Conservation (phyloP, 2,113 vertebrate species). For the Misgurnus mizolepis region DNA sequence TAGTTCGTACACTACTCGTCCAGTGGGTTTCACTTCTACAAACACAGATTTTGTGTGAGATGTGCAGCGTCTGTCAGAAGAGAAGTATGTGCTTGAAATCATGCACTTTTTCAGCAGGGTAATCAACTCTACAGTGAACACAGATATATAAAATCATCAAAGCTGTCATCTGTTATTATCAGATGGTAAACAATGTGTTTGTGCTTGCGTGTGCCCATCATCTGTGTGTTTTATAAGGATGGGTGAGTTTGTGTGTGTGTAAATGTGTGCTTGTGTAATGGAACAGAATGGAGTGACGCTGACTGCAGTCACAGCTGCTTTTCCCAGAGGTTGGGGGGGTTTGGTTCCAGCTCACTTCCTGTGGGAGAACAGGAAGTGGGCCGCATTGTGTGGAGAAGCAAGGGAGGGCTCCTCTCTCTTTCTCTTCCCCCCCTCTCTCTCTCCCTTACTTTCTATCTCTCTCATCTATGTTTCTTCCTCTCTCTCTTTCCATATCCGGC, state of each 20-base stretch:
- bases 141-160: conserved; percentile 29
- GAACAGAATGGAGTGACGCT: conserved; percentile 41
- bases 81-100: not conserved
- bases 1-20: conserved; percentile 4
- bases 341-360: conserved; percentile 44
- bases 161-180: conserved; percentile 27
- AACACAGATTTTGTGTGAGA: not conserved
- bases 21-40: not conserved
- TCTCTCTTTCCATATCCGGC: not conserved
- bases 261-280: conserved; percentile 26
- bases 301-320: conserved; percentile 47
- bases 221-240: conserved; percentile 25
- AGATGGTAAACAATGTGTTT: not conserved
- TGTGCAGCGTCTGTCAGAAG: not conserved
- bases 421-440: not conserved
- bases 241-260: not conserved
- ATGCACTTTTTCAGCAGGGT: conserved; percentile 23
- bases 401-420: conserved; percentile 19
- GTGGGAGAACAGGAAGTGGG: conserved; percentile 33
- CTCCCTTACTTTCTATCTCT: not conserved
- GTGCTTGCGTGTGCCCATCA: not conserved
- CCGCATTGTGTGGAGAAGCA: conserved; percentile 20
- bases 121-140: not conserved
- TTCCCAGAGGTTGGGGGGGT: not conserved
- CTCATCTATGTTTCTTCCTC: too few relatives aligned